These are phyloP conservation scores for Diarsia rubi DNA, from an alignment of 2,888 invertebrate species.

Conservation along the genomic window DNA sequence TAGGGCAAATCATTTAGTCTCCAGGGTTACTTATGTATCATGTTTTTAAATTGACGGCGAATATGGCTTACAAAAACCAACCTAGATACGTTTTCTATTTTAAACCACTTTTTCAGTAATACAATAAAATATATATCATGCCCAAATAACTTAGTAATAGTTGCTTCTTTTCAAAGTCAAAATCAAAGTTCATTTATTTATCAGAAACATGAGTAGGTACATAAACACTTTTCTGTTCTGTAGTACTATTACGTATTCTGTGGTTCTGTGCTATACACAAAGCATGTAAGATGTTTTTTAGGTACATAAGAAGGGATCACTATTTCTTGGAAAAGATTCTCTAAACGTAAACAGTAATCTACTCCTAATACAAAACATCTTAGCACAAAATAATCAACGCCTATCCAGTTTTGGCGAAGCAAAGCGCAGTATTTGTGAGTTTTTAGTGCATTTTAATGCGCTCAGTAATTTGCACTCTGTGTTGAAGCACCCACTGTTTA, in stretches of 20 bases:
- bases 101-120: background rate
- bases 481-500: background rate
- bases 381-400: background rate
- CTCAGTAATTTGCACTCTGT: constrained; percentile 9
- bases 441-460: background rate
- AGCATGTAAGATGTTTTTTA: no score
- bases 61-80: background rate
- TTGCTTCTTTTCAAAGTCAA: no score
- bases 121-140: background rate
- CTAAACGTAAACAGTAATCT: background rate
- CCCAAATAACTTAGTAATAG: background rate
- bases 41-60: no score
- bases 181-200: no score
- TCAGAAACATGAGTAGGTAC: no score
- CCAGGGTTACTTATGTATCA: no score
- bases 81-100: background rate
- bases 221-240: no score
- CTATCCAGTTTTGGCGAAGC: background rate
- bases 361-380: background rate
- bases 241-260: no score
- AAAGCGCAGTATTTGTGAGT: background rate
- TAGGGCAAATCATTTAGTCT: no score
- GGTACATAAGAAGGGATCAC: no score
- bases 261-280: no score
- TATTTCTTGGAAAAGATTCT: background rate